Base-by-base conservation (phyloP, 2,888 invertebrate genomes). In the Cyrtodaria siliqua region DNA sequence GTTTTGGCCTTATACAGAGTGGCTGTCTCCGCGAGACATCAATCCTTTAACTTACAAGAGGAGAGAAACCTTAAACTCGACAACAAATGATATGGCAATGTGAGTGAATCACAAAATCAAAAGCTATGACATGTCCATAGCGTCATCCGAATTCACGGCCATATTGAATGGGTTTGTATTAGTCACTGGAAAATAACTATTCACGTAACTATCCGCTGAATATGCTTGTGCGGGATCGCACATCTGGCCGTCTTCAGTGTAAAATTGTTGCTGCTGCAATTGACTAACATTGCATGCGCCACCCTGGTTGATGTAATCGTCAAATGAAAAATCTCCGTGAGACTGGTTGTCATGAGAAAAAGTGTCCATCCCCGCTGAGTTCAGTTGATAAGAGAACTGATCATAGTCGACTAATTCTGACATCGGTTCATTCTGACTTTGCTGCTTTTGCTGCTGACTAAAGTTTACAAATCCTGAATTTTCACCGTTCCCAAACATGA, bases 291-390 rank as follows among this genome's bases (percentile, higher is more conserved):
- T 42, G 23, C n/a, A 40, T 24, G 18, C 24, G 2, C 16, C 12
- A 23, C 27, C 27, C 60, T 60, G 49, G 44, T 47, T 29, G 18
- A 60, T 47, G 27, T 47, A 60, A 49, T 60, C 47, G 29, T 60
- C 60, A 44, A 60, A 27, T n/a, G 60, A 47, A 42, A 47, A 60
- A 24, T 47, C 47, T 27, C 50, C 24, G 2, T 12, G 50, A 50
- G 20, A 14, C 20, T 18, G 50, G 12, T 20, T 23, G 24, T 24
- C 24, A 18, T 60, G 53, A 27, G 55, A 27, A 27, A 18, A 47
- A 6, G 64, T 75, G 14, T 75, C 69, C 75, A 75, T 75, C 16
- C 70, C 61, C 20, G 26, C 49, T 20, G 6, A 38, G 55, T 75
- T 70, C 8, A 29, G 47, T 29, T 66, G 57, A 40, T 33, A 67